Evolutionary conservation across 2,888 invertebrate genomes (phyloP), one percentile per base, ranked within the genome.

Genomic region (Lepidonotus clava): DNA sequence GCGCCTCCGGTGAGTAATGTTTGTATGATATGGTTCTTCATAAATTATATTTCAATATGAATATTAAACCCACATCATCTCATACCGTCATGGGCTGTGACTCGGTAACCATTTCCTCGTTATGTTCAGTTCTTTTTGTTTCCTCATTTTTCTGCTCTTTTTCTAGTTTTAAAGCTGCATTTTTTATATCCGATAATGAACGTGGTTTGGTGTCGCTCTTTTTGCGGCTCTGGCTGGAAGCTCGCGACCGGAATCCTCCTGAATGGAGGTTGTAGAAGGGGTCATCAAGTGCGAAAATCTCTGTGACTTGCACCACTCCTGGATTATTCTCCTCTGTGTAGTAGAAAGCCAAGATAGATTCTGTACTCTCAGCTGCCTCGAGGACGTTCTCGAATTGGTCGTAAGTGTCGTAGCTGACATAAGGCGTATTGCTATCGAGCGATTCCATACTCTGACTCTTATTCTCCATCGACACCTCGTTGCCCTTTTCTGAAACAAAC

Each of bases 231-330:
- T 24, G 80, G 34, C 80, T 80, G 28, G 80, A 80, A 14, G 80
- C 21, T 5, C 80, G 18, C 18, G 80, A 80, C 28, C 80, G 80
- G 32, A 80, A 24, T 32, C 0, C 46, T 0, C 71, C 71, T n/a
- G 38, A 2, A 21, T 34, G 71, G 4, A 71, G 14, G n/a, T 71
- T 38, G 28, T 32, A 11, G 14, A n/a, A 14, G 24, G 77, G 53
- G 24, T 86, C 80, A 38, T 86, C 83, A n/a, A 89, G 67, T 28
- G 98, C 97, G 93, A 97, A 97, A 91, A 98, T 97, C 95, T 98
- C 97, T 0, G 97, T 97, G 91, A 98, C 96, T 94, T 97, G 97
- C 91, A 97, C 96, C 96, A 96, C 94, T n/a, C 76, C 86, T 21
- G 89, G 87, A 71, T 90, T 84, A 40, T 87, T 53, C 32, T 90